Conservation (phyloP, 2,113 vertebrate genomes). For the Zosterops japonicus region DNA sequence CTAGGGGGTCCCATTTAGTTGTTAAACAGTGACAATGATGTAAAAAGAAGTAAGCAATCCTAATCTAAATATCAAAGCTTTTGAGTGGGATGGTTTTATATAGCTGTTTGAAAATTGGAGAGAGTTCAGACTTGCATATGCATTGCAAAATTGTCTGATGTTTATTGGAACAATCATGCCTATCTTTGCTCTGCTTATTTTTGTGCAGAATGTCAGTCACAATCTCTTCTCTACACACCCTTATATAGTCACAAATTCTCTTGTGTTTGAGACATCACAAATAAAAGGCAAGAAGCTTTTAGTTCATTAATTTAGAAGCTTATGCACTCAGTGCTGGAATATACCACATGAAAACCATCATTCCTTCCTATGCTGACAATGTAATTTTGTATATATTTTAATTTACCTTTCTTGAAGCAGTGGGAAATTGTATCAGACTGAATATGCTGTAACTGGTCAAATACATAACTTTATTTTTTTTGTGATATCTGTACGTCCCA, state of each 20-base stretch:
- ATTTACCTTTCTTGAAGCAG: neutral
- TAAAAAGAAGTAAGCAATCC: neutral
- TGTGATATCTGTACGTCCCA: neutral
- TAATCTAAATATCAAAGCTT: neutral
- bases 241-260: conserved; percentile 55
- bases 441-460: neutral
- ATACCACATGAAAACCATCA: neutral
- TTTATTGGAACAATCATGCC: conserved; percentile 22
- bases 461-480: neutral
- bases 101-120: neutral
- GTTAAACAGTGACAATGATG: neutral
- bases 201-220: neutral
- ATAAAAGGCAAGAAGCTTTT: neutral
- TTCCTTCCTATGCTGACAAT: neutral
- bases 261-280: neutral
- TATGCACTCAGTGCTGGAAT: neutral
- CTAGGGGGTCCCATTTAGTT: neutral
- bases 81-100: neutral
- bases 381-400: neutral
- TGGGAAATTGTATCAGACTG: neutral
- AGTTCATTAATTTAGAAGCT: neutral
- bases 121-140: neutral
- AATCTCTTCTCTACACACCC: conserved; percentile 7
- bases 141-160: neutral
- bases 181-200: conserved; percentile 49